Evolutionary conservation across 2,888 invertebrate species (phyloP).

Genomic region (Melanostoma mellinum): DNA sequence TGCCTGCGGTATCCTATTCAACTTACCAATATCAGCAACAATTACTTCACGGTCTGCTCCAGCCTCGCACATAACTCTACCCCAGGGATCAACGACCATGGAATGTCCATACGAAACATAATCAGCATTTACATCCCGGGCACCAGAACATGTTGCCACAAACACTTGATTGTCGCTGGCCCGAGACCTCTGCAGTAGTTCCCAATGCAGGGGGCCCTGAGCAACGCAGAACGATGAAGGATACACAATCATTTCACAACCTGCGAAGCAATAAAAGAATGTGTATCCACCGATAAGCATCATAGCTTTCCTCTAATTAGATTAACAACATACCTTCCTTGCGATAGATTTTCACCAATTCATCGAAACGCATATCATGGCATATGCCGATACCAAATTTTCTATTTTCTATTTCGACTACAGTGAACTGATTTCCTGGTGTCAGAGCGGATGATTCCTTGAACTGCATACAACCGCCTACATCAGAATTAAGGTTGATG

Average conservation of each 20-base stretch:
- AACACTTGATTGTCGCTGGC: constrained; percentile 95
- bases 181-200: constrained; percentile 89
- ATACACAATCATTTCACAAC: constrained; percentile 93
- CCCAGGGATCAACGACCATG: constrained; percentile 90
- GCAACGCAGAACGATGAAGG: constrained; percentile 91
- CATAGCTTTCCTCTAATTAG: background rate
- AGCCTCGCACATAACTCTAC: constrained; percentile 87
- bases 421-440: constrained; percentile 89
- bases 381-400: constrained; percentile 97
- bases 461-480: constrained; percentile 93
- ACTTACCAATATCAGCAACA: constrained; percentile 85
- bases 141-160: constrained; percentile 92
- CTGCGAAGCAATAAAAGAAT: constrained; percentile 81
- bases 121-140: constrained; percentile 88
- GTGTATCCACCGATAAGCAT: background rate
- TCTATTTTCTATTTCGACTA: constrained; percentile 87
- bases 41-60: constrained; percentile 88
- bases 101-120: constrained; percentile 96
- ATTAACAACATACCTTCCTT: constrained; percentile 82
- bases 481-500: constrained; percentile 86
- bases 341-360: constrained; percentile 90
- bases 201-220: constrained; percentile 95
- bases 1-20: background rate
- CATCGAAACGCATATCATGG: constrained; percentile 96
- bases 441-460: constrained; percentile 93